phyloP scores from a whole-genome alignment of 2,888 invertebrate genomes.

The Eristalis pertinax region DNA sequence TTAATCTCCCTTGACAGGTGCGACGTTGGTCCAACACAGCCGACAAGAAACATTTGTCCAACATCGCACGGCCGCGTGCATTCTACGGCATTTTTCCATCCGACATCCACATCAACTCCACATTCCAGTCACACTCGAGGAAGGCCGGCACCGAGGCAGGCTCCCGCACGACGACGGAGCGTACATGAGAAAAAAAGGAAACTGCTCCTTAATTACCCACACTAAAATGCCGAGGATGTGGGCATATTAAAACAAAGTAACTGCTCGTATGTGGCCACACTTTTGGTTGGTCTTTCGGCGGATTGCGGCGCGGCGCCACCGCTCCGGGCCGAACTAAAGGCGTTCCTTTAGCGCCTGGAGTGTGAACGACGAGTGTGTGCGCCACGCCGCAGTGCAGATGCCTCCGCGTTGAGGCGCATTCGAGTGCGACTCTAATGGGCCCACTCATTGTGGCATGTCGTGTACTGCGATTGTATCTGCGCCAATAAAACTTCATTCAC shows the following conservation, averaged over 20 bases:
- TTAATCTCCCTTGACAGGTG: background rate
- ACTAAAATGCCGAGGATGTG: conserved; percentile 53
- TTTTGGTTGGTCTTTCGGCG: background rate
- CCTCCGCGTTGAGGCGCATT: background rate
- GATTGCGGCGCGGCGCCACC: conserved; percentile 18
- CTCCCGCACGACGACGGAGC: background rate
- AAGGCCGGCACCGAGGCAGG: background rate
- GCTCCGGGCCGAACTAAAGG: background rate
- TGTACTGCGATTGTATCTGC: conserved; percentile 42
- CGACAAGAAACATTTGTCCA: conserved; percentile 44
- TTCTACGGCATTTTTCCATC: conserved; percentile 41
- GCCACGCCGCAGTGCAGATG: conserved; percentile 5
- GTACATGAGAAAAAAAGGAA: background rate
- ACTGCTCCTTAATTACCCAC: conserved; percentile 45
- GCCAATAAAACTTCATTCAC: conserved; percentile 37
- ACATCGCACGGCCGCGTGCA: conserved; percentile 20
- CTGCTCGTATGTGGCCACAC: conserved; percentile 26
- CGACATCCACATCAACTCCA: background rate
- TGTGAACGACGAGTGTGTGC: background rate
- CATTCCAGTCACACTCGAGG: conserved; percentile 20
- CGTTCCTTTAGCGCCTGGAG: background rate
- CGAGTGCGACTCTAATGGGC: conserved; percentile 7
- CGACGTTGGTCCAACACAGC: background rate
- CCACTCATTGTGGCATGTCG: conserved; percentile 24
- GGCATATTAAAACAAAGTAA: conserved; percentile 48